Evolutionary conservation across 2,797 vertebrate genomes (phyloP).

Genomic region (Chromobotia macracanthus): DNA sequence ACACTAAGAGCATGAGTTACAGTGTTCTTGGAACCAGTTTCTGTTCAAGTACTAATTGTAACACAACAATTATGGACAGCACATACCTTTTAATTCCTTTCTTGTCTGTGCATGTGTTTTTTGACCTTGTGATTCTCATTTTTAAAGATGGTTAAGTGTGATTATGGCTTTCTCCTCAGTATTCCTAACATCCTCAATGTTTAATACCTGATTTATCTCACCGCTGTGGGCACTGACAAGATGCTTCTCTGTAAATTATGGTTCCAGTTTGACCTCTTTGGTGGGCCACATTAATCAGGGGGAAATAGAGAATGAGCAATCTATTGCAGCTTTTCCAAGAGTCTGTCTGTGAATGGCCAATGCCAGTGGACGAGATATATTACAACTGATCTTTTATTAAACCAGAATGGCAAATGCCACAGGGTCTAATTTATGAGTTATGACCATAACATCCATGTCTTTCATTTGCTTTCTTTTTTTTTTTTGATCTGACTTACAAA

Average conservation of each 20-base stretch:
- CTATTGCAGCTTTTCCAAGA: conserved; percentile 27
- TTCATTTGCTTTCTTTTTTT: conserved; percentile 18
- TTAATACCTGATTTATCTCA: conserved; percentile 54
- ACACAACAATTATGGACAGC: not conserved
- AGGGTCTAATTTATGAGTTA: not conserved
- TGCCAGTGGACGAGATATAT: conserved; percentile 49
- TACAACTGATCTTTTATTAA: conserved; percentile 57
- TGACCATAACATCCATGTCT: conserved; percentile 11
- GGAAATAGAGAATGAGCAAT: conserved; percentile 51
- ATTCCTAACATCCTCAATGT: conserved; percentile 33
- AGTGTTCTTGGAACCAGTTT: not conserved
- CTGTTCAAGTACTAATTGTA: not conserved
- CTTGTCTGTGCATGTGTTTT: not conserved
- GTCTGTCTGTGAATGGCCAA: conserved; percentile 30
- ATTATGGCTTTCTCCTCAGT: conserved; percentile 10
- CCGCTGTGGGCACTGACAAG: conserved; percentile 51
- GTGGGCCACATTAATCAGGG: conserved; percentile 59
- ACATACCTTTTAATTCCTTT: not conserved
- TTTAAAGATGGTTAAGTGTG: conserved; percentile 37
- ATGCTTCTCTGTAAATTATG: conserved; percentile 55
- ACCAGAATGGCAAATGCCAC: conserved; percentile 31
- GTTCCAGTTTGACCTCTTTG: conserved; percentile 53
- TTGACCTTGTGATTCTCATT: conserved; percentile 7
- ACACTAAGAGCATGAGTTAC: no score
- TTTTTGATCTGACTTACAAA: conserved; percentile 2